Evolutionary conservation across 2,113 vertebrate genomes (phyloP).

Genomic region (Monopterus albus): DNA sequence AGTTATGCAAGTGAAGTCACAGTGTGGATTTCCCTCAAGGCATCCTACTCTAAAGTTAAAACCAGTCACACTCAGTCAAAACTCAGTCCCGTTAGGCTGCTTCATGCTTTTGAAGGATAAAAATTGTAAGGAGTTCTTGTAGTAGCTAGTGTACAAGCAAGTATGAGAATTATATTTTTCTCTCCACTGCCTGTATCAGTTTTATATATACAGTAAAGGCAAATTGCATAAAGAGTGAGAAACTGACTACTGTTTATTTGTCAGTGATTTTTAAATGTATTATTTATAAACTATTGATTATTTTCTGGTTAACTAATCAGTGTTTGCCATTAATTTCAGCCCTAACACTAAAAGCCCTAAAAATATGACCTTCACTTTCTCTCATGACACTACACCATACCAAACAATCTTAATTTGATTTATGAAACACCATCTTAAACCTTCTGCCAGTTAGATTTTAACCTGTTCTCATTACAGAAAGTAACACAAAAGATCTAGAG

Average conservation of each 20-base stretch:
- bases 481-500: constrained; percentile 10
- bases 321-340: too few species aligned
- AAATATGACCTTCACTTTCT: too few species aligned
- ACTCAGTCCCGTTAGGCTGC: too few species aligned
- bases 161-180: background rate
- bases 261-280: too few species aligned
- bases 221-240: too few species aligned
- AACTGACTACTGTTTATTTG: too few species aligned
- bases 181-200: too few species aligned
- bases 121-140: background rate
- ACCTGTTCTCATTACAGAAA: constrained; percentile 28
- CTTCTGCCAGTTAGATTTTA: background rate
- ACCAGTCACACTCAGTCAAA: background rate
- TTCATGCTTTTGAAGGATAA: background rate
- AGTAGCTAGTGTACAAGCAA: background rate
- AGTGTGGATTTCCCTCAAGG: background rate
- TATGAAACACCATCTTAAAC: background rate
- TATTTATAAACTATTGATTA: too few species aligned
- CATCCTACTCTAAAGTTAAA: background rate
- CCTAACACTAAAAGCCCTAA: too few species aligned
- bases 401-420: too few species aligned
- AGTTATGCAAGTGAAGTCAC: background rate
- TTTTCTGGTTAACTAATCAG: too few species aligned
- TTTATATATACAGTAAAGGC: background rate
- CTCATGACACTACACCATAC: too few species aligned